Conservation (phyloP, 1,140 invertebrate species). For the Paralvinella palmiformis region DNA sequence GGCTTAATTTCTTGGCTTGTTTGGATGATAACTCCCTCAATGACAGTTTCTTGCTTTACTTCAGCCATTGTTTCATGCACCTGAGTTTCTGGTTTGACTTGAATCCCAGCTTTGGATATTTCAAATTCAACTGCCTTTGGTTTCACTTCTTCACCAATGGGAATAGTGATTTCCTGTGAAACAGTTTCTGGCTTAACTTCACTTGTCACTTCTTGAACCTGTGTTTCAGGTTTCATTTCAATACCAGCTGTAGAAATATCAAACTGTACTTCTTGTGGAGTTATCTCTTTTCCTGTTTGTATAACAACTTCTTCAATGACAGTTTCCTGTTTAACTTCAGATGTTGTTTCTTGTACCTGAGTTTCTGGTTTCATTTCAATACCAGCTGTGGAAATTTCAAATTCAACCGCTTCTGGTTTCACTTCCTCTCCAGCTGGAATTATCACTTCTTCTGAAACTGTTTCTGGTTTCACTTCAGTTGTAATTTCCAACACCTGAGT, state of each 20-base stretch:
- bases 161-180: too few species aligned
- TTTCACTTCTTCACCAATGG: conserved; percentile 9
- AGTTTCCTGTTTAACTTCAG: conserved; percentile 8
- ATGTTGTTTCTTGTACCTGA: too few species aligned
- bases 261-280: conserved; percentile 5
- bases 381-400: conserved; percentile 12
- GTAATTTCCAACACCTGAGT: conserved; percentile 17
- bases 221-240: too few species aligned
- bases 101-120: conserved; percentile 3
- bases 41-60: not conserved
- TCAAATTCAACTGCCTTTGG: conserved; percentile 12
- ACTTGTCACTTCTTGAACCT: too few species aligned
- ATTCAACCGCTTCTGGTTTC: conserved; percentile 7
- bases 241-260: too few species aligned
- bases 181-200: too few species aligned
- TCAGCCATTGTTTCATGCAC: not conserved
- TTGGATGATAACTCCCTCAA: not conserved
- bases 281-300: conserved; percentile 7
- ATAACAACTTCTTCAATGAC: conserved; percentile 13
- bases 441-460: not conserved
- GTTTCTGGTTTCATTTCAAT: too few species aligned
- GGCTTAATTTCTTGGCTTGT: conserved; percentile 8
- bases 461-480: conserved; percentile 14
- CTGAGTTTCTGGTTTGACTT: not conserved
- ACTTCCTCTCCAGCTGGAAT: conserved; percentile 13